Base-by-base conservation (phyloP, 1,140 invertebrate genomes). In the Campodea augens region DNA sequence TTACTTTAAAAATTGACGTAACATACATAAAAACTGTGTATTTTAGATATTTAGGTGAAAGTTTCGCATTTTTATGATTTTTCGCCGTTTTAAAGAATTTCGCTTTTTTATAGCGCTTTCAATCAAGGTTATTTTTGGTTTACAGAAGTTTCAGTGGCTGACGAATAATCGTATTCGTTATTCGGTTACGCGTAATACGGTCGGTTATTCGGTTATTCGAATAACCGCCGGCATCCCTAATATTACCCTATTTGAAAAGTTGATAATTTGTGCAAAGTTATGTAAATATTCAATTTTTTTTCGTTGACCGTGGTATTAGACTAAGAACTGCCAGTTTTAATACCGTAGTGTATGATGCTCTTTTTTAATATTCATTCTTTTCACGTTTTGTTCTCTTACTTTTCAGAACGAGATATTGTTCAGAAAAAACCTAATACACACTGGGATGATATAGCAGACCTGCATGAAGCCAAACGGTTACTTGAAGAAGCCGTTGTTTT, bases 371-470 rank as follows among this genome's bases (percentile, higher is more conserved):
- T 13, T 39, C 19, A 13, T 39, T 20, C 7, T 12, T 13, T 7
- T 20, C 12, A 39, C 12, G 5, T 39, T 39, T 20, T 41, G 18
- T 13, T 24, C 3, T 40, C 29, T 39, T 37, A 46, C 44, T 47
- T 42, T 44, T 49, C 73, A 76, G 93, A 98, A 65, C 68, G 92
- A 59, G 92, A 97, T 67, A 98, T 98, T 63, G 76, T 99, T 47
- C 90, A 96, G 65, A 92, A 91, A 64, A 90, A 98, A 70, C 89
- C 91, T 15, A 93, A 92, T 65, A 89, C 97, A 49, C 73, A 77
- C 56, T 98, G 93, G 92, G 84, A 86, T 58, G 93, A 98, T 61
- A 98, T 99, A 59, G 92, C 93, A 10, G 93, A 96, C 68, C 70
- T 98, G 38, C 69, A 81, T 18, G 90, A 97, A 60, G 93, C 92